Evolutionary conservation across 2,888 invertebrate species (phyloP), one percentile per base, ranked within the genome.

Genomic region (Platypus cylindrus): DNA sequence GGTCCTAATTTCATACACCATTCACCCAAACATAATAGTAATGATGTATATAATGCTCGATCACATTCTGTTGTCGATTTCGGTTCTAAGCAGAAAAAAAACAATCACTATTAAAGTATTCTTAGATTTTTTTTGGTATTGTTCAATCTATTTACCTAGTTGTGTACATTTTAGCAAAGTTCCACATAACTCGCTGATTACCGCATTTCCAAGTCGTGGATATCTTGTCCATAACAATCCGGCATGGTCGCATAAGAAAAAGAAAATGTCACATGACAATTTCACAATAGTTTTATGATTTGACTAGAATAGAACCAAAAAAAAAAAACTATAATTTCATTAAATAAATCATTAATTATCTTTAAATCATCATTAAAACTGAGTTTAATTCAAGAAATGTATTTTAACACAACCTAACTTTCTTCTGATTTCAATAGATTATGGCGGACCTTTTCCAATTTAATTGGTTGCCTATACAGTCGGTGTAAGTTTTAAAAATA

Each of bases 1-100:
- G 75, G 73, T 0, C 81, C 82, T 48, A 93, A 73, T 30, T 79
- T 71, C 73, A 94, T 89, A 35, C 90, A 90, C 78, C 91, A 93
- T 63, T 94, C 93, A 0, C 90, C 89, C 40, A 95, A 67, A 55
- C 90, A 87, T 36, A 93, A 73, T 51, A 94, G 71, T 47, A 93
- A 67, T 0, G 89, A 82, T 17, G 83, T 78, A 9, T 83, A 72
- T 35, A 89, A 62, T 37, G 84, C 73, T 50, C 78, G 78, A 48
- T 79, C 79, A 25, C 72, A 72, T 16, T 70, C 66, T 15, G 71
- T 70, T 9, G 62, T n/a, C n/a, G n/a, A 66, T 1, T 60, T 56
- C 2, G 68, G 65, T 45, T 44, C 47, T 39, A 25, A 29, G 7
- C 15, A 3, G 12, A 30, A 30, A 16, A 30, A 58, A 52, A 67